phyloP scores from a whole-genome alignment of 2,113 vertebrate genomes.

The Chamaetylas fuelleborni region DNA sequence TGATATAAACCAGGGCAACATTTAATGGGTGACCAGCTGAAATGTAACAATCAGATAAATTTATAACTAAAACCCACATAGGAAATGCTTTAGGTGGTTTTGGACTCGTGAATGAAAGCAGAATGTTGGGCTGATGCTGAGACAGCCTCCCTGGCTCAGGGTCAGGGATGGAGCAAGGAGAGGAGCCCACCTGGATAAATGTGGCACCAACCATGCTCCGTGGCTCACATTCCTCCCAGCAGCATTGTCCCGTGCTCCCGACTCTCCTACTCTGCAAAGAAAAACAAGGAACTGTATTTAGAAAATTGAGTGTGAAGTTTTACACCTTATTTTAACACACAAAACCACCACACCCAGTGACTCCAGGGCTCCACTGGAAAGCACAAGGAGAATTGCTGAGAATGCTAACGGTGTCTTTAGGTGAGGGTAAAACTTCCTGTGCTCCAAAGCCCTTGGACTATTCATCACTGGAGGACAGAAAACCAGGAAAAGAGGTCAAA shows the following conservation, averaged over 20 bases:
- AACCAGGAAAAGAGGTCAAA: not conserved
- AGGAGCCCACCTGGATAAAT: slow-evolving; percentile 61
- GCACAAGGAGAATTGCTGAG: no score
- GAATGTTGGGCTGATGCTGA: not conserved
- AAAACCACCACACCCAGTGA: not conserved
- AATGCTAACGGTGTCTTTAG: not conserved
- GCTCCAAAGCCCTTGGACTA: not conserved
- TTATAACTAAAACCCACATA: not conserved
- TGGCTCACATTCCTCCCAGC: slow-evolving; percentile 61
- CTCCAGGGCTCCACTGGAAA: not conserved
- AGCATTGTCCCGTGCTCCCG: not conserved
- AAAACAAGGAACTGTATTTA: not conserved
- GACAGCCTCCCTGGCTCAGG: not conserved
- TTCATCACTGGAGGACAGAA: fast-evolving
- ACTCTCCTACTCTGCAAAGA: slow-evolving; percentile 21
- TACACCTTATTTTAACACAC: not conserved
- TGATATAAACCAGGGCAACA: not conserved
- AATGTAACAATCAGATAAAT: not conserved
- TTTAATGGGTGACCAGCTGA: not conserved
- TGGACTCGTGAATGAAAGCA: not conserved
- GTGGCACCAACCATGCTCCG: slow-evolving; percentile 55
- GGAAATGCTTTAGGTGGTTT: not conserved
- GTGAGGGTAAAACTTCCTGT: not conserved
- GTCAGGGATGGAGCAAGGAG: not conserved
- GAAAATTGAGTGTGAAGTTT: not conserved